Base-by-base conservation (phyloP, 2,113 vertebrate species). In the Labeo rohita region DNA sequence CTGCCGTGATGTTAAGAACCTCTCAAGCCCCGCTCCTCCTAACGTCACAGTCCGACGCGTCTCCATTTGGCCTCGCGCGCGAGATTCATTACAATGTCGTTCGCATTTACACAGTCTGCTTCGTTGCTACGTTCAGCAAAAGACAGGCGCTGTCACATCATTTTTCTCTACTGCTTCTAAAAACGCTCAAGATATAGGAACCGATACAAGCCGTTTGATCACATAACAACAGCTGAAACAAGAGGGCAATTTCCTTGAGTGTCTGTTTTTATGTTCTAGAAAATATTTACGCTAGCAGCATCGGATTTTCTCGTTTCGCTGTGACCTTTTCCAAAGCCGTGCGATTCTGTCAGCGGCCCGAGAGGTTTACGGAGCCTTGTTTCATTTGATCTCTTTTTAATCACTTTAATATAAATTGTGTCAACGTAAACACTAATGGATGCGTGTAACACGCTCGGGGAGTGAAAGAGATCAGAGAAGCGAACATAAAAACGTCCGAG, bases 191-290 rank as follows among this genome's bases (percentile, higher is more conserved):
- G 50, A 77, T 59, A 16, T 36, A 34, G 56, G 54, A 49, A 39
- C 49, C 5, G 7, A 34, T 45, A 43, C 28, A 43, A 59, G 80
- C 49, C 63, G 8, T 74, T 78, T 88, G 75, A 80, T 86, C 43
- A 50, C 78, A 7, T 86, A 68, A 89, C 81, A 86, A 56, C 84
- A 61, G 82, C 68, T 80, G 78, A 75, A 86, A 80, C 49, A 73
- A 84, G 68, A 86, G 72, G 86, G 47, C 66, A 52, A 86, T 80
- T 75, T 66, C 47, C 36, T 73, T 18, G 16, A 21, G 61, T 75
- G 66, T 85, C 80, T 82, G 49, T 73, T 86, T 88, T 83, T 85
- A 83, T 63, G 76, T 78, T 83, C 80, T 59, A 47, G 45, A 50
- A 81, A 75, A 59, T 52, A 74, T n/a, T 52, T 84, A 63, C 12